Evolutionary conservation across 2,113 vertebrate species (phyloP), one percentile per base, ranked within the genome.

Genomic region (Corythaixoides concolor): DNA sequence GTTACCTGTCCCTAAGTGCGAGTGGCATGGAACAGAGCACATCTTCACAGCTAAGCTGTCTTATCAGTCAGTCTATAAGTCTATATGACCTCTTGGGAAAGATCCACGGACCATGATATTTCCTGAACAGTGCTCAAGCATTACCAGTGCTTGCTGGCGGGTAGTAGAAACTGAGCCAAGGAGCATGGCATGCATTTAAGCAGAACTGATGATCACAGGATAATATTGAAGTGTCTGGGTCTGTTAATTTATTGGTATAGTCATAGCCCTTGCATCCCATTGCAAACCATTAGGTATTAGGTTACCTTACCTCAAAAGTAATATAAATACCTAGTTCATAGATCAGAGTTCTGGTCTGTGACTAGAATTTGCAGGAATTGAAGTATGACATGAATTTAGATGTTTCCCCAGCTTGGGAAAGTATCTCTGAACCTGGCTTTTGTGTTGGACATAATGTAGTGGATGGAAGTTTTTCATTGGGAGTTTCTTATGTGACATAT

Each of bases 211-310:
- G 69, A 20, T 64, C 70, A 62, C 50, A 91, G 33, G 18, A 15
- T 33, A 77, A 12, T 5, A 9, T 12, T 72, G 37, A 78, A 72
- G 28, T 68, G 37, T 43, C 41, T 78, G 32, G 9, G 3, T 43
- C 39, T 52, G 23, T 79, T 82, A 41, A 43, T 74, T 81, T 95
- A 52, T 75, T 74, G 15, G 11, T 68, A 27, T 5, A 55, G 60
- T 28, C n/a, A 22, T 7, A 88, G 32, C 6, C 11, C 5, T 72
- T 78, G 52, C 0, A 0, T 30, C 47, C 33, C 1, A 3, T 30
- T 24, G 15, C 0, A 19, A 85, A 88, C 5, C 9, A 32, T 50
- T 58, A 35, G 6, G 13, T 22, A 3, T 68, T 63, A 22, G 4
- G 16, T 45, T 92, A 41, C 23, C 12, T 76, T 56, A 50, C 17